Conservation (phyloP, 2,888 invertebrate species). For the Drosophila seclusa region DNA sequence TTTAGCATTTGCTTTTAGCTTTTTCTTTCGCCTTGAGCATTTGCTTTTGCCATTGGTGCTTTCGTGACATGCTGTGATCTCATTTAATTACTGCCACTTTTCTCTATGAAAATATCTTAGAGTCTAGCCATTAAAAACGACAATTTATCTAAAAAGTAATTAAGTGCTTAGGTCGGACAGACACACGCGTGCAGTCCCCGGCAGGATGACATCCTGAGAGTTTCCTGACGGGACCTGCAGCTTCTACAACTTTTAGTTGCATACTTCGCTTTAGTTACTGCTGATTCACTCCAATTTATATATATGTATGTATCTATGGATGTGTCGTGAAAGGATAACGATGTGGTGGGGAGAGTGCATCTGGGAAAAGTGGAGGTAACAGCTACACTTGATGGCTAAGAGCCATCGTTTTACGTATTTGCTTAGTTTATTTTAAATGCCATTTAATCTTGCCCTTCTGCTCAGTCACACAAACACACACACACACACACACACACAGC, state of each 20-base stretch:
- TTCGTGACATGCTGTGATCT: constrained; percentile 61
- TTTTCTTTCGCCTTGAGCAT: constrained; percentile 22
- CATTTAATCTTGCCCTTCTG: constrained; percentile 68
- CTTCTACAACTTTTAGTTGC: constrained; percentile 36
- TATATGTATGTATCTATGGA: constrained; percentile 12
- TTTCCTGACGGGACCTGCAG: constrained; percentile 6
- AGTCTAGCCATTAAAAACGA: constrained; percentile 81
- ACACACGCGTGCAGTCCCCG: constrained; percentile 21
- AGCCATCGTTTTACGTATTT: constrained; percentile 41
- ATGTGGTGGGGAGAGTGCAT: constrained; percentile 3
- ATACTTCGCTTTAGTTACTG: constrained; percentile 30
- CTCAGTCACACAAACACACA: constrained; percentile 3
- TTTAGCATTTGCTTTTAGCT: constrained; percentile 1
- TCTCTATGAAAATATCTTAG: constrained; percentile 70
- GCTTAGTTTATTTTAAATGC: constrained; percentile 71
- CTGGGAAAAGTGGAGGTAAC: constrained; percentile 36
- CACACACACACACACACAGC: constrained; percentile 4
- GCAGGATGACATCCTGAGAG: constrained; percentile 24
- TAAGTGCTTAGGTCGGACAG: constrained; percentile 73
- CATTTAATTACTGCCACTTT: constrained; percentile 79
- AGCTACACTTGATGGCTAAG: constrained; percentile 35
- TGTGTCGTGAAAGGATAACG: neutral
- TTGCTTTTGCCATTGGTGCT: constrained; percentile 9
- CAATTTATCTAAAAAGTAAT: constrained; percentile 82
- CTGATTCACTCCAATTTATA: constrained; percentile 76